Evolutionary conservation across 2,888 invertebrate genomes (phyloP).

Genomic region (Odontothrips loti): DNA sequence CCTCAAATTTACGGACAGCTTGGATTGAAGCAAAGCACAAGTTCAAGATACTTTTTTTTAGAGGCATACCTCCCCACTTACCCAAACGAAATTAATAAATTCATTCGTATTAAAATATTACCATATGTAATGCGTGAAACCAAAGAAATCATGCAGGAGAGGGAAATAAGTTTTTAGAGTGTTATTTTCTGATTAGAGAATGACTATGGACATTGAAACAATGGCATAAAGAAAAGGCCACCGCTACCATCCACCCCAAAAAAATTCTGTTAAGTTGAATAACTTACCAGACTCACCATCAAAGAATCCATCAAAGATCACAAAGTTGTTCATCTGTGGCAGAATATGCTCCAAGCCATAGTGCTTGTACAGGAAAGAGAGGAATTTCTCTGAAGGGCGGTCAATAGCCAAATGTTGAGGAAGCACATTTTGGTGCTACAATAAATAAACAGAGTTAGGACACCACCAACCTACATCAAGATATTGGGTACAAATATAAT

Average conservation of each 20-base stretch:
- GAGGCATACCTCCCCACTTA: not conserved
- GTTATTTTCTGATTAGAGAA: not conserved
- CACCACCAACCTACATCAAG: not conserved
- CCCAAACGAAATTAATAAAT: not conserved
- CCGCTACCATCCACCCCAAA: not conserved
- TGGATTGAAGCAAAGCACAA: not conserved
- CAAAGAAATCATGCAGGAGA: not conserved
- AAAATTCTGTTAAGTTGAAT: not conserved
- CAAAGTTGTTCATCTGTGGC: slow-evolving; percentile 83
- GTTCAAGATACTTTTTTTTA: not conserved
- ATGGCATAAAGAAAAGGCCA: not conserved
- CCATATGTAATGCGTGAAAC: too few relatives aligned
- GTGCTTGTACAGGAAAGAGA: slow-evolving; percentile 78
- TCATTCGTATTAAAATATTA: too few relatives aligned
- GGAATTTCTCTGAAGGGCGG: slow-evolving; percentile 84
- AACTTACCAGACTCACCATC: slow-evolving; percentile 37
- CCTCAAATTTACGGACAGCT: not conserved
- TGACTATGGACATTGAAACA: not conserved
- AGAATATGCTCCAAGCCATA: slow-evolving; percentile 65
- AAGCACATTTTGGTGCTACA: slow-evolving; percentile 62
- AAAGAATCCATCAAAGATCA: slow-evolving; percentile 79
- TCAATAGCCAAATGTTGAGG: slow-evolving; percentile 83
- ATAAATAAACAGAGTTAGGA: slow-evolving; percentile 33
- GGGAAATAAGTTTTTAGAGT: not conserved
- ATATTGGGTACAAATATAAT: not conserved